Percentiles rank a stretch among this genome's conserved stretches.
These are phyloP conservation scores for Eledona agricola DNA, from an alignment of 2,888 invertebrate species.

Conservation along the genomic window DNA sequence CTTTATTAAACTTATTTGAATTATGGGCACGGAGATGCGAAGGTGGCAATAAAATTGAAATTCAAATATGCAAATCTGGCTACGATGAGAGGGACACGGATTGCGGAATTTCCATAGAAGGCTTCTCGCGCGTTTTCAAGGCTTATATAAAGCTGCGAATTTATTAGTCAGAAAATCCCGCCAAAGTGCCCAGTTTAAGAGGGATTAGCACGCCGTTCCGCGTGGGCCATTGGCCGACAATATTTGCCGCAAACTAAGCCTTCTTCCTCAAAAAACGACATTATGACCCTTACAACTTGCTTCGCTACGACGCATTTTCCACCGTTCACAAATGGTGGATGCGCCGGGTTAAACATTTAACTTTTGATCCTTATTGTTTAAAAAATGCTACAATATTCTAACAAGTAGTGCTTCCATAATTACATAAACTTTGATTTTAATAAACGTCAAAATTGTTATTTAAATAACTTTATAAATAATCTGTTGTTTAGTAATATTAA, in stretches of 20 bases:
- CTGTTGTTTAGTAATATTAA: too few species aligned
- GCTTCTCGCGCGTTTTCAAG: conserved; percentile 60
- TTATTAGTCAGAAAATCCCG: conserved; percentile 68
- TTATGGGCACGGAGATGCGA: conserved; percentile 36
- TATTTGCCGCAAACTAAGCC: conserved; percentile 19
- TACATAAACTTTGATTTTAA: too few species aligned
- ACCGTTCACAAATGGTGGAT: too few species aligned
- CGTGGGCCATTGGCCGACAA: conserved; percentile 47
- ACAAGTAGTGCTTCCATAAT: too few species aligned
- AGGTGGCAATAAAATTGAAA: conserved; percentile 54
- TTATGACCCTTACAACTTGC: too few species aligned
- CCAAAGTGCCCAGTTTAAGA: conserved; percentile 63
- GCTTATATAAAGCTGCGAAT: conserved; percentile 70
- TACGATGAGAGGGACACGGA: conserved; percentile 53
- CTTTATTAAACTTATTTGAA: conserved; percentile 40
- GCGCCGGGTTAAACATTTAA: too few species aligned
- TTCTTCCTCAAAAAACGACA: too few species aligned
- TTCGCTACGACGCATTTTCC: too few species aligned
- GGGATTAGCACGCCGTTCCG: conserved; percentile 70
- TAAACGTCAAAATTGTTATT: too few species aligned
- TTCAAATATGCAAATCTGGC: conserved; percentile 60
- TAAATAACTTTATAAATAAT: too few species aligned
- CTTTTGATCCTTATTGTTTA: too few species aligned
- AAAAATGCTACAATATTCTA: too few species aligned
- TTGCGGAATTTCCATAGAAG: conserved; percentile 57